phyloP scores from a whole-genome alignment of 2,888 invertebrate species.

The Agapetus fuscipes region DNA sequence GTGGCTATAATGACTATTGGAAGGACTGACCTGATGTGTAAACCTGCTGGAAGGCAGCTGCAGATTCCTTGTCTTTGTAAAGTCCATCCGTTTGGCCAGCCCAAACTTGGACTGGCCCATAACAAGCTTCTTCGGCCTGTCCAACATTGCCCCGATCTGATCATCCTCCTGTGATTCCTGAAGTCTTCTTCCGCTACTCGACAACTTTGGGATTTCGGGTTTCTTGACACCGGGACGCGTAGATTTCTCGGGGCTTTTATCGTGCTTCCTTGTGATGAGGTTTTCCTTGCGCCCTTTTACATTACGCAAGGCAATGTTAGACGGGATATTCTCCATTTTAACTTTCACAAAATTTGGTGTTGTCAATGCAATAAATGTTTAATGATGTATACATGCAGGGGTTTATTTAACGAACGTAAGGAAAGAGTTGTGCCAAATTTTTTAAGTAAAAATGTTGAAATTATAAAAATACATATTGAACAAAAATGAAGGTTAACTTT shows the following conservation, averaged over 20 bases:
- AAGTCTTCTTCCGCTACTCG: slow-evolving; percentile 29
- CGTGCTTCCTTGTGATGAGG: slow-evolving; percentile 42
- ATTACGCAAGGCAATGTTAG: slow-evolving; percentile 36
- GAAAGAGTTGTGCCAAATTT: no score
- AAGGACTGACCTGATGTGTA: slow-evolving; percentile 33
- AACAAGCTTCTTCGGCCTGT: slow-evolving; percentile 43
- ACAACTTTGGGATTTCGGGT: slow-evolving; percentile 30
- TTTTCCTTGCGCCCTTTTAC: slow-evolving; percentile 43
- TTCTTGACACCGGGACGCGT: slow-evolving; percentile 13
- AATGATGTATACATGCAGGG: not conserved
- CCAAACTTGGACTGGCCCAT: slow-evolving; percentile 39
- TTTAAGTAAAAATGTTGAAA: not conserved
- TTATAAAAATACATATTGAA: not conserved
- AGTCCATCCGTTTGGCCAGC: slow-evolving; percentile 41
- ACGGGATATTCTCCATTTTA: slow-evolving; percentile 44
- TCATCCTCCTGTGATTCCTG: slow-evolving; percentile 32
- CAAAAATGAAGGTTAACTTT: not conserved
- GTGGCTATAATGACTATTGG: no score
- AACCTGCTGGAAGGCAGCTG: slow-evolving; percentile 42
- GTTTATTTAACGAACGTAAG: not conserved
- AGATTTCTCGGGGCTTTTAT: slow-evolving; percentile 44
- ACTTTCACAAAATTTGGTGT: not conserved
- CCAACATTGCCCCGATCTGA: slow-evolving; percentile 29
- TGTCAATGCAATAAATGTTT: slow-evolving; percentile 3
- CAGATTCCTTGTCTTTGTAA: slow-evolving; percentile 42